Evolutionary conservation across 2,797 vertebrate species (phyloP).

Genomic region (Morus bassanus): DNA sequence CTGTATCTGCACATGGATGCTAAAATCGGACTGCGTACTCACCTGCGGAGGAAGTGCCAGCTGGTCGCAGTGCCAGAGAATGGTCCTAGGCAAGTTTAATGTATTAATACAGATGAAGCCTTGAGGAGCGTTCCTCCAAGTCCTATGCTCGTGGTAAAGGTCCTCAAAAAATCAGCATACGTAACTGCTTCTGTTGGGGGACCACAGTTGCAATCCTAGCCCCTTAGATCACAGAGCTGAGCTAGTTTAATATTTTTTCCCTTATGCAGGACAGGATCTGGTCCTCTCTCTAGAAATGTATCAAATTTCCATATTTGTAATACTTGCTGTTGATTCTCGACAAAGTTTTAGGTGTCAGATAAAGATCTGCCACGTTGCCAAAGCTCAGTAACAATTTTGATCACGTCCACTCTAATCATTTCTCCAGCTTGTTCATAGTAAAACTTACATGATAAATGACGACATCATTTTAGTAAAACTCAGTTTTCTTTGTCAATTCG

Average conservation of each 20-base stretch:
- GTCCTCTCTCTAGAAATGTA: neutral
- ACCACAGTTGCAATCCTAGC: neutral
- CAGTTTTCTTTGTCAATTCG: neutral
- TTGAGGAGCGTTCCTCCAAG: neutral
- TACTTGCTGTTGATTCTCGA: neutral
- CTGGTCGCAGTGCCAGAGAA: neutral
- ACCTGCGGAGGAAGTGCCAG: neutral
- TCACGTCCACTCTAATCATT: neutral
- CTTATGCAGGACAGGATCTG: neutral
- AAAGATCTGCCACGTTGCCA: neutral
- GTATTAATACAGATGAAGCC: neutral
- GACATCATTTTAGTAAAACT: neutral
- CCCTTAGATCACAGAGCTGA: neutral
- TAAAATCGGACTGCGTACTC: neutral
- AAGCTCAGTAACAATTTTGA: neutral
- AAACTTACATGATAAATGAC: neutral
- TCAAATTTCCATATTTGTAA: neutral
- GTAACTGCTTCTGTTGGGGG: neutral
- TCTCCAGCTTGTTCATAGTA: neutral
- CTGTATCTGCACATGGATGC: neutral
- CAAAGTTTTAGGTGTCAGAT: neutral
- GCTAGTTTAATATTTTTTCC: neutral
- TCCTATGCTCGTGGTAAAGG: neutral
- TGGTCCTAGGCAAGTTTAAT: neutral
- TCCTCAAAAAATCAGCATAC: neutral